Conservation (phyloP, 2,888 invertebrate species). For the Pyrrhosoma nymphula region DNA sequence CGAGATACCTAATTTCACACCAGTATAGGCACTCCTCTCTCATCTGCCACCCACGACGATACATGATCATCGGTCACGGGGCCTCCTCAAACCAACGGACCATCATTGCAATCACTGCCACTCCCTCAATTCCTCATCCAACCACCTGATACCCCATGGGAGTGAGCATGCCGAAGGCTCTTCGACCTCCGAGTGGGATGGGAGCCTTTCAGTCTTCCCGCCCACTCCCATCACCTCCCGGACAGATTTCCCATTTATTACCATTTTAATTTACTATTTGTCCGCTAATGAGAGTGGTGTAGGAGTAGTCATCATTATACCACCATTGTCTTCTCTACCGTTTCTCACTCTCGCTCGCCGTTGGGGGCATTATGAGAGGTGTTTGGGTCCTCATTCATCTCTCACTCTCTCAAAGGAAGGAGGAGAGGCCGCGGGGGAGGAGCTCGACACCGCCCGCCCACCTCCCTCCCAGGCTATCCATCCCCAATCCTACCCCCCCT, state of each 20-base stretch:
- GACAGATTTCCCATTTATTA: constrained; percentile 55
- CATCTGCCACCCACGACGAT: neutral
- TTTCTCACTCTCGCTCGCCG: constrained; percentile 50
- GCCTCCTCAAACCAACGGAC: neutral
- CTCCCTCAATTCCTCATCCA: neutral
- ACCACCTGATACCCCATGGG: neutral
- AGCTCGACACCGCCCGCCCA: neutral
- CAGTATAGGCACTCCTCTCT: neutral
- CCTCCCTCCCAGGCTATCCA: neutral
- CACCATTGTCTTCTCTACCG: constrained; percentile 58
- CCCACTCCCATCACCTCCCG: neutral
- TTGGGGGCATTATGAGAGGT: constrained; percentile 45
- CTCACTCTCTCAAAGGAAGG: constrained; percentile 15
- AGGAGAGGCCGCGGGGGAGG: neutral
- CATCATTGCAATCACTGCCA: neutral
- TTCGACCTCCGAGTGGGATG: neutral
- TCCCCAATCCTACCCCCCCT: neutral
- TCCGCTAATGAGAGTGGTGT: constrained; percentile 50
- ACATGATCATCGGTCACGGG: neutral
- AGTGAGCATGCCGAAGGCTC: neutral
- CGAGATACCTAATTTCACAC: neutral
- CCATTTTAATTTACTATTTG: constrained; percentile 55
- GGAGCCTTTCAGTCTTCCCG: neutral
- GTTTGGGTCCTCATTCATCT: constrained; percentile 60
- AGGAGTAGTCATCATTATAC: constrained; percentile 58